Conservation (phyloP, 2,888 invertebrate species). For the Halictus quadricinctus region DNA sequence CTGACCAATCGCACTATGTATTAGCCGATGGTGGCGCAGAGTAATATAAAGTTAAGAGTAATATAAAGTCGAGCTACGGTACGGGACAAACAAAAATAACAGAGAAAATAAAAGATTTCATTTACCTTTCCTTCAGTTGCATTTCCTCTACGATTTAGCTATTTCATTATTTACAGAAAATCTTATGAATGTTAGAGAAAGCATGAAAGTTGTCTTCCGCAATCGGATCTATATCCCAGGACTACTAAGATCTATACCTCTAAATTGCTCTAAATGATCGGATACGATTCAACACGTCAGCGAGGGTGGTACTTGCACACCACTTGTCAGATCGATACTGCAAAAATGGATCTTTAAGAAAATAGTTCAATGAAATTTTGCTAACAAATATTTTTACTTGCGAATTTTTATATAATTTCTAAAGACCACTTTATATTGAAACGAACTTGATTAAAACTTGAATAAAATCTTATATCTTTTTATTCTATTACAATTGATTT, state of each 20-base stretch:
- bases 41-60: constrained; percentile 1
- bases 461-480: background rate
- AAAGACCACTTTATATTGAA: background rate
- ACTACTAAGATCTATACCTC: background rate
- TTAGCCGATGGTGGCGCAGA: background rate
- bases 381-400: background rate
- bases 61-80: background rate
- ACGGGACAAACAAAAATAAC: background rate
- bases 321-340: background rate
- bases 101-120: background rate
- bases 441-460: background rate
- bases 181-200: background rate
- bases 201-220: background rate
- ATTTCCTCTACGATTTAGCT: background rate
- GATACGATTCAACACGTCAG: background rate
- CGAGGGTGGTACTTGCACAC: background rate
- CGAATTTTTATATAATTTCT: background rate
- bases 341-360: background rate
- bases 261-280: background rate
- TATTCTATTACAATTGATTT: background rate
- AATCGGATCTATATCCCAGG: background rate
- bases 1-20: background rate
- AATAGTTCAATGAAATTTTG: background rate
- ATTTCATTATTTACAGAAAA: background rate
- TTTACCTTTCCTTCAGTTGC: background rate